These are phyloP conservation scores for Geotrypetes seraphini DNA, from an alignment of 2,797 vertebrate species.

Conservation along the genomic window DNA sequence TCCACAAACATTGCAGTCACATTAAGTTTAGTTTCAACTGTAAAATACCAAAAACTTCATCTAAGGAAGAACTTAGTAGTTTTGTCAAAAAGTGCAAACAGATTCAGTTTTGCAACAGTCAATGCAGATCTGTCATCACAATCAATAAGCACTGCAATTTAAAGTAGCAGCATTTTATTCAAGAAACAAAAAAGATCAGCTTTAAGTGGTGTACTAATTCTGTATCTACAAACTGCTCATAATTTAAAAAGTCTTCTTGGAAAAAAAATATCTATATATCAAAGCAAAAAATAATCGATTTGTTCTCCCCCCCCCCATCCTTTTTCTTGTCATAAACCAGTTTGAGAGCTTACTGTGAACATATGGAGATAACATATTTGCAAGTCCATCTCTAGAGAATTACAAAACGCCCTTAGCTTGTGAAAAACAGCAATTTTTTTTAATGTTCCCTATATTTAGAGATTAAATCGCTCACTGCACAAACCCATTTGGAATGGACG, in stretches of 20 bases:
- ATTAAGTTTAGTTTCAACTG: too few relatives aligned
- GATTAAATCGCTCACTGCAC: slow-evolving; percentile 99
- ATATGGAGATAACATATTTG: slow-evolving; percentile 76
- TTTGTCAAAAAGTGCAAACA: too few relatives aligned
- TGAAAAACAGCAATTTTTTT: slow-evolving; percentile 88
- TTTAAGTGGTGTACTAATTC: too few relatives aligned
- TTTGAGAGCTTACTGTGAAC: slow-evolving; percentile 61
- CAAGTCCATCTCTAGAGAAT: slow-evolving; percentile 74
- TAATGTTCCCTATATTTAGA: slow-evolving; percentile 99
- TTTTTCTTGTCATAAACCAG: slow-evolving; percentile 54
- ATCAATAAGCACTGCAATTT: too few relatives aligned
- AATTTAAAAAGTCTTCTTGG: slow-evolving; percentile 37
- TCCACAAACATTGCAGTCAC: too few relatives aligned
- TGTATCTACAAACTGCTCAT: too few relatives aligned
- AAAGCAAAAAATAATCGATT: slow-evolving; percentile 43
- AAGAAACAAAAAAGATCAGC: too few relatives aligned
- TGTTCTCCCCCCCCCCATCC: slow-evolving; percentile 25
- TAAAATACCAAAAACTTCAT: too few relatives aligned
- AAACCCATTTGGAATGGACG: slow-evolving; percentile 97
- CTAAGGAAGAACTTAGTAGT: too few relatives aligned
- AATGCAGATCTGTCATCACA: too few relatives aligned
- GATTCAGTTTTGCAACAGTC: too few relatives aligned
- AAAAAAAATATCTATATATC: slow-evolving; percentile 43
- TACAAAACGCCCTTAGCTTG: slow-evolving; percentile 87
- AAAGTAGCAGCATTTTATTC: too few relatives aligned